Percentiles rank a stretch among this genome's conserved stretches.
Evolutionary conservation across 2,888 invertebrate genomes (phyloP).

Genomic region (Macrosiphum euphorbiae): DNA sequence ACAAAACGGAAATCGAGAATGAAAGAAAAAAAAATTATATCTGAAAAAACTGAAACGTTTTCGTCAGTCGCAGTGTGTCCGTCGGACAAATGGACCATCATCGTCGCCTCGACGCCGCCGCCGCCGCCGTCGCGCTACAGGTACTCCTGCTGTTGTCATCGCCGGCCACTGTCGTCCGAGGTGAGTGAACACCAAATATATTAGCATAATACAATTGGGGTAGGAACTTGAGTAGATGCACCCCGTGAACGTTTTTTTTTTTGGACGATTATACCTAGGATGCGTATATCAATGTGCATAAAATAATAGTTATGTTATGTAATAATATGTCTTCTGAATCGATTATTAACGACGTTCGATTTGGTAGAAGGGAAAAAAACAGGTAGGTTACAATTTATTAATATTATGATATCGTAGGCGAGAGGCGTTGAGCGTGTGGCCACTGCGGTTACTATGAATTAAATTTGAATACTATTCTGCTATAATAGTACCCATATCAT

Average conservation of each 20-base stretch:
- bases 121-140: background rate
- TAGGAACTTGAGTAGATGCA: no score
- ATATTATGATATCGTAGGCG: background rate
- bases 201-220: background rate
- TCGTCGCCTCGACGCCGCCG: background rate
- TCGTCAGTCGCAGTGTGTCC: constrained; percentile 6
- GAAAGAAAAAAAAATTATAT: constrained; percentile 19
- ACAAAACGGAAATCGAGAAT: background rate
- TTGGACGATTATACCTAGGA: background rate
- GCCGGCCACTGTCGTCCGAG: background rate
- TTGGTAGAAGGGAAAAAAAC: background rate
- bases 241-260: no score
- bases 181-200: constrained; percentile 2
- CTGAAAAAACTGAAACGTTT: constrained; percentile 1
- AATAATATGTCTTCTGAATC: background rate
- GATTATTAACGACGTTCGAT: background rate
- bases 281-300: background rate
- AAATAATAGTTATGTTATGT: background rate
- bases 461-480: background rate
- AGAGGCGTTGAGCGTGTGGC: background rate
- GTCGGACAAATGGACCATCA: constrained; percentile 8
- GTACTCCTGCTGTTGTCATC: background rate
- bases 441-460: background rate
- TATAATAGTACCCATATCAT: background rate
- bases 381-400: no score